Evolutionary conservation across 2,113 vertebrate species (phyloP).

Genomic region (Vimba vimba): DNA sequence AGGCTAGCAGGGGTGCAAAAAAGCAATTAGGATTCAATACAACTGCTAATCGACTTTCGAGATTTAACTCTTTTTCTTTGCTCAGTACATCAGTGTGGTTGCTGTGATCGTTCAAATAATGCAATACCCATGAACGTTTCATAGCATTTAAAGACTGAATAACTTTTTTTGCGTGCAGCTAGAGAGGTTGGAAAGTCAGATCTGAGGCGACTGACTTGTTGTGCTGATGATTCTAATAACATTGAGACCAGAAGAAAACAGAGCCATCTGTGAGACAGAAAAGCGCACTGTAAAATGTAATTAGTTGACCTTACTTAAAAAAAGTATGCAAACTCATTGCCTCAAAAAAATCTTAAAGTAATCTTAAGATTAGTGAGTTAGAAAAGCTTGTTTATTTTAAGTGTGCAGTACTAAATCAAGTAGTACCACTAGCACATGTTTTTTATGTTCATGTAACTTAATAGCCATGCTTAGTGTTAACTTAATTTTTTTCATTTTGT

Average conservation of each 20-base stretch:
- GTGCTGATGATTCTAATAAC: background rate
- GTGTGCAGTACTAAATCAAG: too few species aligned
- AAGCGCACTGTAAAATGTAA: background rate
- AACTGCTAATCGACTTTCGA: background rate
- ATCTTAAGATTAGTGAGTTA: too few species aligned
- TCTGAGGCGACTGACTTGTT: background rate
- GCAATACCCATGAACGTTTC: background rate
- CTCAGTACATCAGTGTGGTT: background rate
- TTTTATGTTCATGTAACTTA: too few species aligned
- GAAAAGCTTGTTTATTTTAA: too few species aligned
- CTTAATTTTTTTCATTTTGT: too few species aligned
- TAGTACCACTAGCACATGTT: too few species aligned
- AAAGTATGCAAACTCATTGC: too few species aligned
- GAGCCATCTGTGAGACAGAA: background rate
- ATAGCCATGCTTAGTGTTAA: too few species aligned
- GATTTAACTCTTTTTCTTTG: background rate
- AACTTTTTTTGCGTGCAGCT: background rate
- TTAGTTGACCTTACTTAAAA: too few species aligned
- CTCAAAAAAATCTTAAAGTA: too few species aligned
- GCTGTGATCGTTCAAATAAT: slow-evolving; percentile 12
- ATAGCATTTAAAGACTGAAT: background rate
- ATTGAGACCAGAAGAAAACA: background rate
- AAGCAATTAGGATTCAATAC: background rate
- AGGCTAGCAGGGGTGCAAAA: background rate
- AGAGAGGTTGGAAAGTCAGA: background rate